Evolutionary conservation across 2,888 invertebrate genomes (phyloP), one percentile per base, ranked within the genome.

Genomic region (Athrips mouffetella): DNA sequence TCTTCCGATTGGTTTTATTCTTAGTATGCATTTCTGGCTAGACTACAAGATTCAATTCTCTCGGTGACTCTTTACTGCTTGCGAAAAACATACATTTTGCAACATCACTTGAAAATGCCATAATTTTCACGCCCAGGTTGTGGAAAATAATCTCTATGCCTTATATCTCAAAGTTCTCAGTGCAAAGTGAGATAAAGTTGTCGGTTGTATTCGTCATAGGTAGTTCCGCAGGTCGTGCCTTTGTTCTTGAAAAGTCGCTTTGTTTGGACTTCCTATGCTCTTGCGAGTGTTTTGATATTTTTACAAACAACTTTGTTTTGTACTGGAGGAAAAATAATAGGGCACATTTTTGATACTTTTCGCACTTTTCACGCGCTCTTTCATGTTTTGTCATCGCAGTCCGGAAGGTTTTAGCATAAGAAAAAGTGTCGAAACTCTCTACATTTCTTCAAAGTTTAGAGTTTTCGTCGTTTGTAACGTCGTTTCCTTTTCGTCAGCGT

Each of bases 161-260:
- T 18, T 8, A 21, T 7, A 44, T 6, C 1, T 13, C 31, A 21
- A 8, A 21, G 31, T 31, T 0, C 21, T 11, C 20, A 2, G 6
- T n/a, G n/a, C n/a, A 15, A 16, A 16, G 18, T 35, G 25, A 6
- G 21, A 18, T 48, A 63, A 54, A 15, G 55, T 70, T 62, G 68
- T 51, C 58, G 56, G 59, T 65, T 65, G 61, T 63, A 64, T 70
- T 70, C 67, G 68, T 73, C 70, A 69, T 62, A n/a, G n/a, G n/a
- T n/a, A 67, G 63, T 55, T 63, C 62, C 59, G 60, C 62, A 64
- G 69, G 70, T 73, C 69, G 63, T 53, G 65, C 63, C 67, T 72
- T 75, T 78, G 74, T 76, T 74, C 69, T 69, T 69, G 70, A 67
- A 71, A 76, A 70, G 69, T 73, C 59, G 64, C 70, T 70, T 76